Evolutionary conservation across 2,888 invertebrate species (phyloP).

Genomic region (Caenorhabditis doughertyi): DNA sequence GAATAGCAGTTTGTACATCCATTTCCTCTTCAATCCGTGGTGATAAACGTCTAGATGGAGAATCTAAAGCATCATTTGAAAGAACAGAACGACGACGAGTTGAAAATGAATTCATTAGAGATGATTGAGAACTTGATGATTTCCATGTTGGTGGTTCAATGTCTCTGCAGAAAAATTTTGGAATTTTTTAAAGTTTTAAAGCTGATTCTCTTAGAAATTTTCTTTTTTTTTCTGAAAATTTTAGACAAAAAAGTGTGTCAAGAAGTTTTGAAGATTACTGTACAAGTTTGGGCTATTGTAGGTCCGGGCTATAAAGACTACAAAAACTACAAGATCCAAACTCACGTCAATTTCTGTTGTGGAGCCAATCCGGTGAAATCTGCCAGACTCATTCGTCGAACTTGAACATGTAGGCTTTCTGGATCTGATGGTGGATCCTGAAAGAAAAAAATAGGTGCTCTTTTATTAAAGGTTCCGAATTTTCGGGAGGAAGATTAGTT

Average conservation of each 20-base stretch:
- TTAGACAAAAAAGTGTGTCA: too few species aligned
- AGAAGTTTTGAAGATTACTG: too few species aligned
- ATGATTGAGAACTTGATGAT: conserved; percentile 60
- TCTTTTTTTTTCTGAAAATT: too few species aligned
- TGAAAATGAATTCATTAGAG: conserved; percentile 68
- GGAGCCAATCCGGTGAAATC: conserved; percentile 80
- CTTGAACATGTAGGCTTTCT: conserved; percentile 59
- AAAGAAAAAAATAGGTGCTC: too few species aligned
- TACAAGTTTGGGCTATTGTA: too few species aligned
- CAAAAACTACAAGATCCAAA: background rate
- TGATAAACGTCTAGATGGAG: conserved; percentile 57
- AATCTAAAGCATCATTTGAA: conserved; percentile 56
- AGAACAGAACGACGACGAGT: conserved; percentile 67
- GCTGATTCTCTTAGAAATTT: too few species aligned
- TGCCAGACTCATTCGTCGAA: conserved; percentile 77
- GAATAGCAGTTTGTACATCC: conserved; percentile 63
- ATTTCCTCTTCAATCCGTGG: conserved; percentile 64
- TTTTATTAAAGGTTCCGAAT: too few species aligned
- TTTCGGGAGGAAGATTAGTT: too few species aligned
- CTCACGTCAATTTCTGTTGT: conserved; percentile 65
- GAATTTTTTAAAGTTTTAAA: too few species aligned
- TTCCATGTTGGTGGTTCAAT: conserved; percentile 67
- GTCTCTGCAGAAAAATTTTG: conserved; percentile 52
- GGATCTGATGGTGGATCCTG: conserved; percentile 51
- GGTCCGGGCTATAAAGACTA: too few species aligned